Evolutionary conservation across 2,888 invertebrate genomes (phyloP), one percentile per base, ranked within the genome.

Genomic region (Argyra leucocephala): DNA sequence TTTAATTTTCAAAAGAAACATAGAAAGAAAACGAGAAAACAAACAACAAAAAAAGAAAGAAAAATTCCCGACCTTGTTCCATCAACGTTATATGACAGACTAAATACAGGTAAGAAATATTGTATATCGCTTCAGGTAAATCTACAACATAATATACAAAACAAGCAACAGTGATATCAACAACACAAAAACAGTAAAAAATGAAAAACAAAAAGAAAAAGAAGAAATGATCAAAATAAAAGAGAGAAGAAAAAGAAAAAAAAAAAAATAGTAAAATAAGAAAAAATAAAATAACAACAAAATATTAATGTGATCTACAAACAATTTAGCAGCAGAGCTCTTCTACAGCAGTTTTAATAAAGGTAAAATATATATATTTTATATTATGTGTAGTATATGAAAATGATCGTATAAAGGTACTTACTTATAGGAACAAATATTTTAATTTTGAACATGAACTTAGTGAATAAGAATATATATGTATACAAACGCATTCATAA

Each of bases 41-140:
- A n/a, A n/a, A n/a, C n/a, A 26, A 57, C 60, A 63, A 57, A 26
- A 62, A 37, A 57, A 64, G 36, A 62, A 37, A 63, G 57, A 62
- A 21, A 63, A 48, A 67, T 66, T 65, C 67, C 72, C 75, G 76
- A 78, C 75, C 78, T 76, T 74, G 74, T 75, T 75, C 74, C 76
- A 75, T 77, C 77, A 76, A 75, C 76, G 77, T 74, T 76, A 72
- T 76, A 74, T 76, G 75, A 77, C 76, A 76, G 76, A 78, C 77
- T 78, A 75, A 75, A 76, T 73, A 72, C 71, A 69, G 69, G 70
- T 70, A 70, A 70, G 68, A 67, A 70, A 48, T 57, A 9, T 37
- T 31, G 22, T 60, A 61, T 31, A 31, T 26, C 61, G 61, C 61
- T 21, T 58, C 63, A 57, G 62, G 65, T 61, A 61, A 61, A 61